Evolutionary conservation across 2,113 vertebrate species (phyloP).

Genomic region (Balaenoptera acutorostrata): DNA sequence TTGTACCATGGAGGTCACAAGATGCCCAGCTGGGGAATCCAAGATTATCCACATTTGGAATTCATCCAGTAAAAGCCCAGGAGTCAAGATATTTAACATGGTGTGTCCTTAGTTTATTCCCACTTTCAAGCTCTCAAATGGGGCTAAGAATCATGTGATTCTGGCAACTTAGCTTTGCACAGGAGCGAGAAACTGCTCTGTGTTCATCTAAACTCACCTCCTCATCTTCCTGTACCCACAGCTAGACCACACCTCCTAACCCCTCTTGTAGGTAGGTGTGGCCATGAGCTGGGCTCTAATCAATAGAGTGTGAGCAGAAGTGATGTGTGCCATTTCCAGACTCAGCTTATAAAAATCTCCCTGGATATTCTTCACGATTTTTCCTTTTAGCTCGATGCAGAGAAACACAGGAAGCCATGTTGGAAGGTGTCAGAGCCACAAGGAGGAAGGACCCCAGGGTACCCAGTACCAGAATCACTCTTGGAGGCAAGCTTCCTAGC

Average conservation of each 20-base stretch:
- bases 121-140: not conserved
- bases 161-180: not conserved
- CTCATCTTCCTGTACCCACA: not conserved
- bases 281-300: not conserved
- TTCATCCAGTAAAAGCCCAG: not conserved
- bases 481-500: not conserved
- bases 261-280: not conserved
- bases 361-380: not conserved
- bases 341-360: not conserved
- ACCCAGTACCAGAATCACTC: not conserved
- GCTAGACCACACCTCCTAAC: not conserved
- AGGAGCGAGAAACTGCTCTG: not conserved
- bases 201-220: not conserved
- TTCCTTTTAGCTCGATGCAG: not conserved
- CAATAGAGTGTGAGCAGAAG: not conserved
- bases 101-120: not conserved
- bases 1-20: not conserved
- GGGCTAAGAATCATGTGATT: not conserved
- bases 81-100: not conserved
- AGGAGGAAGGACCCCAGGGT: not conserved
- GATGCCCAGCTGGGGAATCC: not conserved
- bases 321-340: not conserved
- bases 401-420: not conserved
- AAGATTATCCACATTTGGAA: not conserved
- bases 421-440: not conserved